Base-by-base conservation (phyloP, 2,888 invertebrate species). In the Punctoribates punctum region DNA sequence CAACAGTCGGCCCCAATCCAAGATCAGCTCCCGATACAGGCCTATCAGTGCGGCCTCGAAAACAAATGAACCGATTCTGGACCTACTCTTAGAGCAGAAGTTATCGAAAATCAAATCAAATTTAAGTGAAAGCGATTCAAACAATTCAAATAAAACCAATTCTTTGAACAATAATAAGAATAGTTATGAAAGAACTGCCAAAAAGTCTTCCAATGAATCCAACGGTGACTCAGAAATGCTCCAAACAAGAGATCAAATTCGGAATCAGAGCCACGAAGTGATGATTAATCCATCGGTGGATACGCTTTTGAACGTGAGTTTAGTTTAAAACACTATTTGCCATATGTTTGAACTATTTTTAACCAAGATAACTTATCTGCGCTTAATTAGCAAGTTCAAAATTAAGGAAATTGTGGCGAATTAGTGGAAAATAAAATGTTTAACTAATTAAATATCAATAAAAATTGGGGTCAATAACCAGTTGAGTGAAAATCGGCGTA, bases 21-120 rank as follows among this genome's bases (percentile, higher is more conserved):
- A 60, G 25, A 11, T 20, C 5, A n/a, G 51, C 20, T 51, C 42
- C 42, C 42, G 42, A 42, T 42, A 42, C 42, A 42, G 42, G 11
- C 42, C 42, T 42, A 42, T 42, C 13, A 11, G 42, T 42, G 8
- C 11, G 3, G 48, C 4, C n/a, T 51, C 78, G 38, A 73, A 77
- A 65, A 73, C 78, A 29, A 79, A 79, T 60, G 79, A 79, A 65
- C 75, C 76, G 2, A 72, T 79, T 46, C 38, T 79, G 29, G 79
- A 79, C 75, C 73, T 79, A 48, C 77, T 79, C 54, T 77, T 79
- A n/a, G 77, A 79, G 23, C 79, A 79, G 38, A 73, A 78, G 57
- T 51, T 79, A 48, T 74, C 77, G 29, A 75, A 78, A n/a, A 74
- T 73, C 20, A 75, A 77, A 51, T 76, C 73, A 57, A 73, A 57